Base-by-base conservation (phyloP, 2,797 vertebrate genomes). In the Halcyon badia region DNA sequence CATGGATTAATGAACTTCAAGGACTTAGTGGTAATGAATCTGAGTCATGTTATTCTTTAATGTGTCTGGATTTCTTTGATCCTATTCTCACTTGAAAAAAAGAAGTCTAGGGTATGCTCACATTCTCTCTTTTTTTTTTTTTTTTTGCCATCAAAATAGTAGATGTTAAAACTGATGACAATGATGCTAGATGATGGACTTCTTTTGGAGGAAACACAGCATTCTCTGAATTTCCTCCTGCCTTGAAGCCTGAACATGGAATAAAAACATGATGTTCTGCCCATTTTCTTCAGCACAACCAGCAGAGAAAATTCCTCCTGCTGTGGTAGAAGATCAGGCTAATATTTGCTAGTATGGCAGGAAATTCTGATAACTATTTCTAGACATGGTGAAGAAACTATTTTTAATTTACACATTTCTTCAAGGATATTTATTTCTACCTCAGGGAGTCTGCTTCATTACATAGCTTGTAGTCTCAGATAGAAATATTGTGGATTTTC, bases 231-330 rank as follows among this genome's bases (percentile, higher is more conserved):
- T 83, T 84, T 91, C 10, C 41, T 92, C 24, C 75, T 83, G 28
- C 28, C 42, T 52, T 82, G 49, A 44, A 72, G n/a, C 24, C 51
- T 70, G 31, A 87, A 30, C 44, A 64, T 24, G 26, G 39, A 84
- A 79, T 72, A 72, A 83, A 92, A 86, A 35, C 25, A 56, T 62
- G 19, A 31, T 83, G 41, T 86, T 93, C 65, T 92, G 42, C 83
- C n/a, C 51, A 69, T 75, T 86, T 93, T 69, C 41, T 86, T 91
- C 46, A 72, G 9, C 25, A 72, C 20, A 91, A 76, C 19, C n/a
- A 82, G 65, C 26, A 91, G 35, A 83, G 37, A 88, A 92, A 93
- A 69, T 17, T 93, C 15, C 9, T 86, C 49, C 31, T 83, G 39
- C 30, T 81, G 46, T 62, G 65, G 41, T 24, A 88, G 60, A 84